Evolutionary conservation across 2,797 vertebrate species (phyloP).

Genomic region (Hoplostethus atlanticus): DNA sequence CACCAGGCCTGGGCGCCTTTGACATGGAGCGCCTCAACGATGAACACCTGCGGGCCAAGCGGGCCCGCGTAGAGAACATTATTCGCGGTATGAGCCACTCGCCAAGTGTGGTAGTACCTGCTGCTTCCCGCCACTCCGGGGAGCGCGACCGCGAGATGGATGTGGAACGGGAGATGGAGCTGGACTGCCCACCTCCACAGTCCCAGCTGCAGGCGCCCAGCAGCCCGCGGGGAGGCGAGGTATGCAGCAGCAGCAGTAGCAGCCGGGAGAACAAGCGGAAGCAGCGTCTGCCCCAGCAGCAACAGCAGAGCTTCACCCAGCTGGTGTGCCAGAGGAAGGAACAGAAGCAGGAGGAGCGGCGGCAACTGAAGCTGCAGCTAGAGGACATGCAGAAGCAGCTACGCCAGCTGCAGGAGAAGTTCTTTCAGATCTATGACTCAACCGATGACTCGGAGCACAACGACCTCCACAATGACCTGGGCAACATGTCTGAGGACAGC

Average conservation of each 20-base stretch:
- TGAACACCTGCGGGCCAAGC: slow-evolving; percentile 98
- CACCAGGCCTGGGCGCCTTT: slow-evolving; percentile 90
- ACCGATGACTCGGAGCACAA: slow-evolving; percentile 95
- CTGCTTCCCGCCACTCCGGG: slow-evolving; percentile 85
- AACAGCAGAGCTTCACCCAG: slow-evolving; percentile 99
- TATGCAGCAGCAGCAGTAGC: slow-evolving; percentile 76
- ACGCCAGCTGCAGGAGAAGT: slow-evolving; percentile 99
- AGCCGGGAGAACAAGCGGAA: slow-evolving; percentile 98
- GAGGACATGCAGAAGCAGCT: slow-evolving; percentile 99
- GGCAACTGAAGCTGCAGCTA: slow-evolving; percentile 98
- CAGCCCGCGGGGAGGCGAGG: slow-evolving; percentile 88
- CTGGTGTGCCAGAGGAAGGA: slow-evolving; percentile 96
- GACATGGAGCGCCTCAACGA: slow-evolving; percentile 96
- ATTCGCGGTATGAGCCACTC: slow-evolving; percentile 99
- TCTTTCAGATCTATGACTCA: slow-evolving; percentile 99
- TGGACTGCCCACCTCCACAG: slow-evolving; percentile 93
- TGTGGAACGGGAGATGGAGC: slow-evolving; percentile 84
- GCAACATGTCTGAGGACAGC: slow-evolving; percentile 98
- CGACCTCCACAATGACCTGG: slow-evolving; percentile 83
- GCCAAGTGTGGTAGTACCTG: slow-evolving; percentile 88
- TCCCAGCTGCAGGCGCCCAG: slow-evolving; percentile 93
- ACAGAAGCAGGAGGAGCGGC: slow-evolving; percentile 96
- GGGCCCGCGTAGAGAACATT: slow-evolving; percentile 98
- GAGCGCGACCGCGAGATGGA: slow-evolving; percentile 93
- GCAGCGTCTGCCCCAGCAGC: slow-evolving; percentile 98